Evolutionary conservation across 2,888 invertebrate species (phyloP), one percentile per base, ranked within the genome.

Genomic region (Teinopalpus imperialis): DNA sequence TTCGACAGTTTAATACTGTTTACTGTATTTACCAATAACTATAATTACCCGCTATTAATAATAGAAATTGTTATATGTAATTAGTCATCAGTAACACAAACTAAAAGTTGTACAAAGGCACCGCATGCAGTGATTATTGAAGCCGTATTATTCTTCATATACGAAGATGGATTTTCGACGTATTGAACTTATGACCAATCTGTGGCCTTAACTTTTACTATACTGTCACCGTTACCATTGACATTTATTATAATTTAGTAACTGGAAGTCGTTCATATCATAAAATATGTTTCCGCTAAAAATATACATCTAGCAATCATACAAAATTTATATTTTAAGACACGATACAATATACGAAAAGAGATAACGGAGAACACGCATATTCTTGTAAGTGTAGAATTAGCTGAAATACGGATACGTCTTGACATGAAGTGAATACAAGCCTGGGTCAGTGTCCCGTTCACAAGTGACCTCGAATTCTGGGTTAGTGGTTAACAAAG

Each of bases 131-230:
- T 62, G 63, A 68, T 66, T 67, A 61, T 66, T 66, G 46, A 48
- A 40, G 48, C 36, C 48, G 42, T 43, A 48, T 49, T 56, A 51
- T 54, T 54, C 51, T 58, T 60, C 54, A 49, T 53, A n/a, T n/a
- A 42, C 51, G 31, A 53, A 52, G 59, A 57, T 55, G 59, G 53
- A 61, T 58, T 56, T 57, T 53, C 57, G 63, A 62, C 61, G 61
- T 59, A 60, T 57, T 66, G 59, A 66, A 63, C 68, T 69, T 64
- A 63, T 58, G 59, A 59, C 59, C 63, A 54, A 49, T 43, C 35
- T 49, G 32, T 57, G 66, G 54, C 68, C 69, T 69, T 65, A 66
- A 61, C 60, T 64, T 66, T 63, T 60, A 50, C 53, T 57, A 56
- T 52, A 53, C 63, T 66, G 65, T 66, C 64, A 62, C 63, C 59